Evolutionary conservation across 2,113 vertebrate species (phyloP).

Genomic region (Protobothrops mucrosquamatus): DNA sequence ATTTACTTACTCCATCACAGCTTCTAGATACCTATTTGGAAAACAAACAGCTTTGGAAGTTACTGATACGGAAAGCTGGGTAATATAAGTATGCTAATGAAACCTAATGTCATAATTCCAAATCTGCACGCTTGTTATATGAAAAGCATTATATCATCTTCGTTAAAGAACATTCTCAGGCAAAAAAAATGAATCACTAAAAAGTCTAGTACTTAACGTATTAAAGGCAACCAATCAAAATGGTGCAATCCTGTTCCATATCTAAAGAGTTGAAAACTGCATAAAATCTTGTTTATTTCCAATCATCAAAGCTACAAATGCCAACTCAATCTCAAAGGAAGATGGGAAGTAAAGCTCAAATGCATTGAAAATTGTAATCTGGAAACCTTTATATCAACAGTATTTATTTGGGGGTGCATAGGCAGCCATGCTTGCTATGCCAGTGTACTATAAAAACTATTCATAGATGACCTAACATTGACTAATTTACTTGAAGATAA

Average conservation of each 20-base stretch:
- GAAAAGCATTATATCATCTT: background rate
- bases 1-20: background rate
- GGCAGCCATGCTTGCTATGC: background rate
- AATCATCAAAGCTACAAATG: background rate
- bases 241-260: background rate
- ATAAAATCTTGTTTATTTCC: background rate
- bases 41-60: background rate
- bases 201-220: background rate
- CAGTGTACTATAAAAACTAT: background rate
- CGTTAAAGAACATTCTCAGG: background rate
- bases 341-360: background rate
- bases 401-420: background rate
- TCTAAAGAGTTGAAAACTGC: background rate
- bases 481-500: background rate
- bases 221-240: background rate
- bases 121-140: background rate
- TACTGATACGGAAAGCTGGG: background rate
- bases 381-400: background rate
- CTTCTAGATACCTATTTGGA: background rate
- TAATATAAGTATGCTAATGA: background rate
- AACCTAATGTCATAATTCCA: background rate
- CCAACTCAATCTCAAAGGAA: background rate
- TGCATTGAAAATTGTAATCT: background rate
- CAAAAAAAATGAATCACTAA: background rate
- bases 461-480: background rate